Base-by-base conservation (phyloP, 2,113 vertebrate species). In the Heterotilapia buettikoferi region DNA sequence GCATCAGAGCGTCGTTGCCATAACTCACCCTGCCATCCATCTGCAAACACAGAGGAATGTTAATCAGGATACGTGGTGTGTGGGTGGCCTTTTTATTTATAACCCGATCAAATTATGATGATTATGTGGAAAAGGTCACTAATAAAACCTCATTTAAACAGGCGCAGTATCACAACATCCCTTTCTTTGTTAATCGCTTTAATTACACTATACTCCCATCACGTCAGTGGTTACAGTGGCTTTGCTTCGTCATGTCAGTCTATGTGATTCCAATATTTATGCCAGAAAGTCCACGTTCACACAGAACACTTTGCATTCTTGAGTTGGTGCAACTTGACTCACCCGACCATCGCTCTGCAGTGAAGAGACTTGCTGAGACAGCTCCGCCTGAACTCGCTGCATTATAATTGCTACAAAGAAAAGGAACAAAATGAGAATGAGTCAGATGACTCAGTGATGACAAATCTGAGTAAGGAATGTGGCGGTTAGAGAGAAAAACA, bases 1-100 rank as follows among this genome's bases (percentile, higher is more conserved):
- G 98, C 98, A 99, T 98, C 86, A 99, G 97, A 24, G 98, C 98
- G 19, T 99, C 98, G 2, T 99, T 98, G 84, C 98, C 98, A 3
- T 99, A 99, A 82, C 98, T 99, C 94, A 99, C 97, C 73, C 98
- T 97, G 79, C 97, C 97, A 6, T 99, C 98, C 0, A 97, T 97
- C 96, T 99, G 97, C 26, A 52, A 66, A 91, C 38, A 82, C 59
- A 89, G 2, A 81, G 21, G 16, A 54, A 47, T 16, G 16, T 88
- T 57, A 24, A 50, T 71, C 59, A 83, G 52, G 6, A 57, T 7
- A 4, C 6, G n/a, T 59, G 1, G 3, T 6, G 9, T 29, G 16
- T 13, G 5, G 14, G 31, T 16, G n/a, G 26, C 10, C 11, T 33
- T 38, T 66, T 38, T 56, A 16, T 52, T 78, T 50, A 50, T 1